Conservation (phyloP, 2,888 invertebrate genomes). For the Synanthedon tipuliformis region DNA sequence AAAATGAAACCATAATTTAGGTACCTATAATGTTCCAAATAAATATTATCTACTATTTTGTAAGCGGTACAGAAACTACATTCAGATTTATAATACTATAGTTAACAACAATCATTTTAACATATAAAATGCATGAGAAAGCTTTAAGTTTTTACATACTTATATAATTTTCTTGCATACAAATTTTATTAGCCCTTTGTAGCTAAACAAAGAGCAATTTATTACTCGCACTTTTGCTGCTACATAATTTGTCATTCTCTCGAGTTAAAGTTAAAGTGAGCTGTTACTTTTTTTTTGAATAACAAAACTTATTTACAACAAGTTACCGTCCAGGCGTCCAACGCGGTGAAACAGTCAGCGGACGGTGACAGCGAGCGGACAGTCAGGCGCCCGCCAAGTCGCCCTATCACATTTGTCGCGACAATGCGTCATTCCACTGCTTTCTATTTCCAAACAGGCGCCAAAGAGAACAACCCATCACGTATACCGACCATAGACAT, state of each 20-base stretch:
- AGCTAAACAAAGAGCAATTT: too few species aligned
- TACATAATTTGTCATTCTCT: not conserved
- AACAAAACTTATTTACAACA: not conserved
- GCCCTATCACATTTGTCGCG: slow-evolving; percentile 9
- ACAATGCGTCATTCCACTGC: slow-evolving; percentile 52
- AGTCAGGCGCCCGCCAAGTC: not conserved
- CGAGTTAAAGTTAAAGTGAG: not conserved
- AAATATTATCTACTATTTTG: too few species aligned
- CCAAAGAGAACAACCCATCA: slow-evolving; percentile 16
- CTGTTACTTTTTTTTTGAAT: not conserved
- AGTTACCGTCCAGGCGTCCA: not conserved
- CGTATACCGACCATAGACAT: not conserved
- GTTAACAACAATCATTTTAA: too few species aligned
- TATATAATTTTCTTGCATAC: too few species aligned
- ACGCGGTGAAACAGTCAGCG: not conserved
- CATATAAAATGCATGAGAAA: too few species aligned
- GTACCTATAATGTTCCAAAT: too few species aligned
- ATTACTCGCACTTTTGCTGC: not conserved
- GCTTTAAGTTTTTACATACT: too few species aligned
- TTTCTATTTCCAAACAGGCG: slow-evolving; percentile 56
- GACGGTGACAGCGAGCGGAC: not conserved
- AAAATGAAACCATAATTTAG: too few species aligned
- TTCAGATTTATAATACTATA: too few species aligned
- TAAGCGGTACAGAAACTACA: too few species aligned
- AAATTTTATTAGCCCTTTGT: too few species aligned